Conservation (phyloP, 2,888 invertebrate species). For the Papilio gigon region DNA sequence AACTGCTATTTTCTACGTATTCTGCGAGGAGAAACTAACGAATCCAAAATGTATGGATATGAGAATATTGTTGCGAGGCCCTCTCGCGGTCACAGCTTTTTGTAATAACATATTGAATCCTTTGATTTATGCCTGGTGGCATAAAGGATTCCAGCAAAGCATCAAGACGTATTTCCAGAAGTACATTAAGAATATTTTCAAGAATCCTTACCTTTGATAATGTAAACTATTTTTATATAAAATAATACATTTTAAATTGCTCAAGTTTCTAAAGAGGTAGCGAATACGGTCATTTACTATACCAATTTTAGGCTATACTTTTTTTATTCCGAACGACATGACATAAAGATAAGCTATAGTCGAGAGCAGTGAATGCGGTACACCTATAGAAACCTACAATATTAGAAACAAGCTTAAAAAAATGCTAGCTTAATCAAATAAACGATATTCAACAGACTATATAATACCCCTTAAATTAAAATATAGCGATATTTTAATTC, state of each 20-base stretch:
- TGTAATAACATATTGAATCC: slow-evolving; percentile 85
- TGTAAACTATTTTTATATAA: not conserved
- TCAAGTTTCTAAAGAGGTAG: not conserved
- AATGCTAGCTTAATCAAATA: no score
- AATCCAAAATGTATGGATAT: slow-evolving; percentile 76
- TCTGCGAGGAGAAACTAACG: slow-evolving; percentile 74
- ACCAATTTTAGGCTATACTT: no score
- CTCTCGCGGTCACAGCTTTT: slow-evolving; percentile 83
- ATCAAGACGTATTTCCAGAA: slow-evolving; percentile 63
- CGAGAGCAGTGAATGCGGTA: no score
- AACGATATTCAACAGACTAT: no score
- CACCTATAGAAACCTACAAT: no score
- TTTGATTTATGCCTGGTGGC: slow-evolving; percentile 87
- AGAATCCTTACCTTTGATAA: slow-evolving; percentile 23
- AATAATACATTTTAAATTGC: not conserved
- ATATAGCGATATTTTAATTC: no score
- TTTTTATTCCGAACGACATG: no score
- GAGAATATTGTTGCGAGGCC: slow-evolving; percentile 80
- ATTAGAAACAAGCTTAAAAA: no score
- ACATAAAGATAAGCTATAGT: no score
- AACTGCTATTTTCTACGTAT: slow-evolving; percentile 79
- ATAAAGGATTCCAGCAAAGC: slow-evolving; percentile 84
- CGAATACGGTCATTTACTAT: no score
- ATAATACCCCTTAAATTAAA: no score
- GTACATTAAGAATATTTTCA: slow-evolving; percentile 44